A percentile compares a stretch with the other conserved stretches of the same genome.
phyloP scores from a whole-genome alignment of 2,888 invertebrate genomes.

The Ctena decussata region DNA sequence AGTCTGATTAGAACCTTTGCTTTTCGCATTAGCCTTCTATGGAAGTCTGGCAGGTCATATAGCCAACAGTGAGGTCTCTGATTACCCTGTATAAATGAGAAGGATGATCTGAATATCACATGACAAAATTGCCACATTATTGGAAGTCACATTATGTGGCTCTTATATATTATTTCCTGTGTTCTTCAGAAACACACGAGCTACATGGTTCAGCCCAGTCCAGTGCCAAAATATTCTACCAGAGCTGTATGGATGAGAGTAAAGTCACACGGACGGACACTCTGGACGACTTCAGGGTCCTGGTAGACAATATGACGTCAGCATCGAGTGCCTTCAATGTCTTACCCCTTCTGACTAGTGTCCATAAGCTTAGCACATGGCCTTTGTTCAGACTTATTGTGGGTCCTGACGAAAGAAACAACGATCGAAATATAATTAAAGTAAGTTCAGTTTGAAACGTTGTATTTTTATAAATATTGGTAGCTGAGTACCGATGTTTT shows the following conservation, averaged over 20 bases:
- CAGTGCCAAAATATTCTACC: constrained; percentile 74
- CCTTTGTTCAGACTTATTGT: constrained; percentile 77
- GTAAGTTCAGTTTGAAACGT: too few species aligned
- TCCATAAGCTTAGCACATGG: constrained; percentile 78
- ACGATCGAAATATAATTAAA: constrained; percentile 77
- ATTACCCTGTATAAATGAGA: too few species aligned
- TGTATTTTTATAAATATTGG: too few species aligned
- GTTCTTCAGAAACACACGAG: constrained; percentile 63
- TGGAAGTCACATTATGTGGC: too few species aligned
- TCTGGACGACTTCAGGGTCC: constrained; percentile 61
- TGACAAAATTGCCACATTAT: too few species aligned
- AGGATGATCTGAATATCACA: too few species aligned
- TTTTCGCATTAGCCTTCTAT: too few species aligned
- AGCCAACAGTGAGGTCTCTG: too few species aligned
- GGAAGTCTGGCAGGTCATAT: too few species aligned
- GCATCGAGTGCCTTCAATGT: constrained; percentile 53
- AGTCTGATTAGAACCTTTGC: too few species aligned
- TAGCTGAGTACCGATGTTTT: too few species aligned
- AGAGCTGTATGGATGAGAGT: constrained; percentile 77
- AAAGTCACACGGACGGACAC: constrained; percentile 59
- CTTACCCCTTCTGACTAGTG: constrained; percentile 62
- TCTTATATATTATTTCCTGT: too few species aligned
- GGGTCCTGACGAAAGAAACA: constrained; percentile 79
- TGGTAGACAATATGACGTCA: constrained; percentile 64
- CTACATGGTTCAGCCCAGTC: constrained; percentile 61